Evolutionary conservation across 2,797 vertebrate genomes (phyloP), one percentile per base, ranked within the genome.

Genomic region (Sebastes itinus): DNA sequence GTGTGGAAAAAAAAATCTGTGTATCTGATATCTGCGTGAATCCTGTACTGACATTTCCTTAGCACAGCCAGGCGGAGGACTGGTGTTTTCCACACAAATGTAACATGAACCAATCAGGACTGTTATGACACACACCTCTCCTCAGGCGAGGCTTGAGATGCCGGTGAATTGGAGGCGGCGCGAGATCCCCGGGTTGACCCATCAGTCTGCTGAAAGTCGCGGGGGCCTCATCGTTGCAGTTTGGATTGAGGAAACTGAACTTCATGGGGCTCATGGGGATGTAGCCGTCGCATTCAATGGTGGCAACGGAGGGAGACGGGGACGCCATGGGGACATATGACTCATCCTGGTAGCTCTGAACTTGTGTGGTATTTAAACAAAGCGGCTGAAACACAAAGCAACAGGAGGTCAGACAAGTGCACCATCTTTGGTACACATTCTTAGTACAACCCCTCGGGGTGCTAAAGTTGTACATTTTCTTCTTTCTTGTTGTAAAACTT

Each of bases 111-210:
- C 20, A 27, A 32, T 58, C 30, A 11, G 38, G 8, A 7, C 35
- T n/a, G 18, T 35, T 16, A 32, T 27, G 54, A 75, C 27, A 68
- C 96, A 97, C 93, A 99, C 98, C 89, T 95, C 96, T 97, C 85
- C 96, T 96, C 69, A 93, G 54, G 0, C 96, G 96, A 74, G 98
- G 98, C 84, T 99, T 99, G 68, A 99, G 97, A 82, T 98, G 97
- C 58, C 98, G 96, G 83, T 99, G 97, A 72, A 99, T 96, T 0
- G 98, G 98, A 12, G 98, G 98, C 0, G 98, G 99, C n/a, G 96
- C 95, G 76, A 97, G 54, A 28, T 97, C 92, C 54, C 16, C 90
- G 52, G 96, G 94, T 11, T 96, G 95, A 58, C 95, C 92, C 1
- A 94, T 92, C 9, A 96, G 84, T 0, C 95, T 91, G 79, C 75